phyloP scores from a whole-genome alignment of 2,888 invertebrate species.

The Eubasilissa splendida region DNA sequence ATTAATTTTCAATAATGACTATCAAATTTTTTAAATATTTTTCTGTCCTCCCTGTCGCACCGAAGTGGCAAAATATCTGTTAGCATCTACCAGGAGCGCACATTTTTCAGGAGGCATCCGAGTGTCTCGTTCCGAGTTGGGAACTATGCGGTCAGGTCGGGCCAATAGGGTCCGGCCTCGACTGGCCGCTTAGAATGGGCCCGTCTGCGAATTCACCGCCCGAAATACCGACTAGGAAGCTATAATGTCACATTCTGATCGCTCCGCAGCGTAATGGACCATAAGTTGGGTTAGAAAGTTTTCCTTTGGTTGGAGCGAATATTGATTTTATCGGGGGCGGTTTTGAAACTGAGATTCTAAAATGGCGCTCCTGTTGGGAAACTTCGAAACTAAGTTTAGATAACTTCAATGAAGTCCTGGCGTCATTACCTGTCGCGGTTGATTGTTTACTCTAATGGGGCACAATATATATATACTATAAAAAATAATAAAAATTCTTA shows the following conservation, averaged over 20 bases:
- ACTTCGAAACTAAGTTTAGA: not conserved
- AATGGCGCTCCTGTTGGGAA: not conserved
- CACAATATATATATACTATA: too few relatives aligned
- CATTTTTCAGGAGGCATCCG: conserved; percentile 26
- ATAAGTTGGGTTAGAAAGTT: conserved; percentile 40
- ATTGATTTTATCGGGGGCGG: conserved; percentile 43
- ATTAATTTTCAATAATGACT: too few relatives aligned
- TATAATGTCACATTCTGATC: conserved; percentile 39
- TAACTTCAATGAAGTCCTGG: too few relatives aligned
- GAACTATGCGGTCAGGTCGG: conserved; percentile 51
- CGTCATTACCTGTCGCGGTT: too few relatives aligned
- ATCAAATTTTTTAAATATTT: too few relatives aligned
- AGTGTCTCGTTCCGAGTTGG: conserved; percentile 33
- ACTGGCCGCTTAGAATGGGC: conserved; percentile 42
- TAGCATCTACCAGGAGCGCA: conserved; percentile 19
- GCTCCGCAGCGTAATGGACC: conserved; percentile 29
- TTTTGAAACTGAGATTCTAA: conserved; percentile 10
- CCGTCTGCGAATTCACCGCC: conserved; percentile 37
- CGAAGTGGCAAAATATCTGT: not conserved
- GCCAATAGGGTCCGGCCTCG: conserved; percentile 37
- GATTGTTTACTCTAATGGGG: too few relatives aligned
- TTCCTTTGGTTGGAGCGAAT: conserved; percentile 21
- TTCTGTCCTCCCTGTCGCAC: too few relatives aligned
- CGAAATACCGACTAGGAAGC: conserved; percentile 10
- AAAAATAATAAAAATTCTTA: too few relatives aligned